Evolutionary conservation across 2,113 vertebrate genomes (phyloP).

Genomic region (Phainopepla nitens): DNA sequence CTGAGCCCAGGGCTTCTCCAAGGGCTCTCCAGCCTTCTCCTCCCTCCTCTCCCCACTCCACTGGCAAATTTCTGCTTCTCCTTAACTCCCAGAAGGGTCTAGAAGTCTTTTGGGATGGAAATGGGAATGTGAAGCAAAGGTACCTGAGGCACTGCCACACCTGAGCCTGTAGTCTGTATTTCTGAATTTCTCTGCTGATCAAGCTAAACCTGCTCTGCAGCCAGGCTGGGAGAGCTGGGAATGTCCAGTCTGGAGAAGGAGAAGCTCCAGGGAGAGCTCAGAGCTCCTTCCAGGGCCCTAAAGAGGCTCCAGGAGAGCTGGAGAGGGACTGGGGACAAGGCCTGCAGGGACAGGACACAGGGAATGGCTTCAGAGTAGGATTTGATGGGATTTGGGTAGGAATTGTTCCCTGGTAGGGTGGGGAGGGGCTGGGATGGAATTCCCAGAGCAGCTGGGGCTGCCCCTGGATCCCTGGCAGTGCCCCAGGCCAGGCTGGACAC

Average conservation of each 20-base stretch:
- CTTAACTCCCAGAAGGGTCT: neutral
- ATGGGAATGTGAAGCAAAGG: neutral
- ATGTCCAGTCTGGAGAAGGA: neutral
- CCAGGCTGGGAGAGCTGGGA: neutral
- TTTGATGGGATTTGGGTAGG: neutral
- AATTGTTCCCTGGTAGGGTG: neutral
- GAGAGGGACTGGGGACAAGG: neutral
- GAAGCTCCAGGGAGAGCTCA: neutral
- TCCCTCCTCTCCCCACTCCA: neutral
- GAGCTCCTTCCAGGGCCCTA: neutral
- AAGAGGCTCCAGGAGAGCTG: neutral
- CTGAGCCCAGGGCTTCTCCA: neutral
- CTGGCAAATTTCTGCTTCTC: neutral
- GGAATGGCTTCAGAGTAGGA: neutral
- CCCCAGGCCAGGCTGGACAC: neutral
- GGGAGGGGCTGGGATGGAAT: fast-evolving
- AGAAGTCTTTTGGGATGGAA: neutral
- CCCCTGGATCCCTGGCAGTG: neutral
- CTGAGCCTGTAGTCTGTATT: neutral
- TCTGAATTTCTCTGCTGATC: neutral
- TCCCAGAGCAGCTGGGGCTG: neutral
- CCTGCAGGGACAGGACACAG: fast-evolving
- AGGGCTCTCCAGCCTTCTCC: neutral
- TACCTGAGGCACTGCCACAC: neutral
- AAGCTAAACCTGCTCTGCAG: neutral